Evolutionary conservation across 2,888 invertebrate species (phyloP), one percentile per base, ranked within the genome.

Genomic region (Rhimphoctona megacephalus): DNA sequence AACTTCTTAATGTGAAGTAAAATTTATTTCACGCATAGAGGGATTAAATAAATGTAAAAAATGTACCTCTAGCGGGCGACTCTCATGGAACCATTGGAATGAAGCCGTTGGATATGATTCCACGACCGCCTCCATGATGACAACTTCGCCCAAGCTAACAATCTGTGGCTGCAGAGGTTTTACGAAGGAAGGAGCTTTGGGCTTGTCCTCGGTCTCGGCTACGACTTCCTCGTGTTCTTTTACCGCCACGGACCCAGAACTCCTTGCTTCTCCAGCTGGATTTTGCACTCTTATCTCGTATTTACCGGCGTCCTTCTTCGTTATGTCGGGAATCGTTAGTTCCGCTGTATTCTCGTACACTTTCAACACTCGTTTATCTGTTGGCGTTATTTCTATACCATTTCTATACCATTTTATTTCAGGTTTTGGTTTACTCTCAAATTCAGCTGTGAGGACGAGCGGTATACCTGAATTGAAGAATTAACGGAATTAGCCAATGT

Each of bases 281-380:
- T 97, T 98, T 91, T 96, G 96, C n/a, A 98, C 97, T 39, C 97
- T 95, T 19, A 98, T 96, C 95, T 98, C 98, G 94, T 98, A 99
- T 94, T 98, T 98, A 43, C 99, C 99, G 85, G 96, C 96, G 92
- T 97, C 97, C 92, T 97, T 97, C 93, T 96, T 97, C 66, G 96
- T 96, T 90, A 96, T 95, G 88, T 97, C 96, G 54, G 95, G 95
- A 85, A 98, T 96, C 89, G 94, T 95, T 39, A 98, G 94, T 66
- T 95, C 96, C 0, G 97, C 97, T 86, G 95, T 96, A 69, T 95
- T 96, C 85, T 96, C 96, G 88, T 96, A 95, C 30, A 95, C 95
- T 8, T 94, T 94, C 76, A 97, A 96, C 54, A 95, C 93, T 85
- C 96, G 96, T 88, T 96, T 96, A 74, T 96, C 95, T 89, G 95